These are phyloP conservation scores for Diabrotica virgifera DNA, from an alignment of 1,140 invertebrate species.

Conservation along the genomic window DNA sequence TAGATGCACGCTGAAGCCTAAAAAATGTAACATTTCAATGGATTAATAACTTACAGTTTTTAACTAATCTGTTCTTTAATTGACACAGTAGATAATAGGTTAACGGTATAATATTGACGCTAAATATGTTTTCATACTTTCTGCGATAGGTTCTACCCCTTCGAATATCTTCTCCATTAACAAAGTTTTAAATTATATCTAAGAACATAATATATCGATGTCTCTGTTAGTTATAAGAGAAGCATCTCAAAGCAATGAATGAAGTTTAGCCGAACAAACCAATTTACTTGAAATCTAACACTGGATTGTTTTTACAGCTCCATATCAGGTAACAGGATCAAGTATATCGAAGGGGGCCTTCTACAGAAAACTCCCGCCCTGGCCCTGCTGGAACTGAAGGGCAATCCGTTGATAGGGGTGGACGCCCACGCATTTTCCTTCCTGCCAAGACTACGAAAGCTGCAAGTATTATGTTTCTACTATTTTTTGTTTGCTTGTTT, in stretches of 20 bases:
- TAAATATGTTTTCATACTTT: too few species aligned
- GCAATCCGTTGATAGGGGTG: conserved; percentile 67
- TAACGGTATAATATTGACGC: too few species aligned
- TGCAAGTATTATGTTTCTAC: conserved; percentile 59
- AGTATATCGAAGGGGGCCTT: conserved; percentile 58
- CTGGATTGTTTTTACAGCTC: conserved; percentile 52
- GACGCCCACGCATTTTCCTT: conserved; percentile 63
- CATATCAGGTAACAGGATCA: conserved; percentile 67
- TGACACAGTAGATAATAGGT: too few species aligned
- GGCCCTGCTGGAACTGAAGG: conserved; percentile 64
- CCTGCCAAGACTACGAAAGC: conserved; percentile 63
- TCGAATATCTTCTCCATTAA: too few species aligned
- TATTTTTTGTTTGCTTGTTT: conserved; percentile 14
- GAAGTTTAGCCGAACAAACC: neutral
- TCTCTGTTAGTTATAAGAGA: neutral
- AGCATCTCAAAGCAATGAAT: neutral
- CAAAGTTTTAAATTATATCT: too few species aligned
- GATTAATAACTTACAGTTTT: too few species aligned
- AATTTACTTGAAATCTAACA: neutral
- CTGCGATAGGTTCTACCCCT: too few species aligned
- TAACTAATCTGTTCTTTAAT: too few species aligned
- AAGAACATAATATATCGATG: too few species aligned
- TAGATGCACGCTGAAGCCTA: too few species aligned
- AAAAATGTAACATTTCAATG: too few species aligned
- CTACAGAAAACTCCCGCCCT: conserved; percentile 59